Evolutionary conservation across 2,113 vertebrate genomes (phyloP).

Genomic region (Pleuronectes platessa): DNA sequence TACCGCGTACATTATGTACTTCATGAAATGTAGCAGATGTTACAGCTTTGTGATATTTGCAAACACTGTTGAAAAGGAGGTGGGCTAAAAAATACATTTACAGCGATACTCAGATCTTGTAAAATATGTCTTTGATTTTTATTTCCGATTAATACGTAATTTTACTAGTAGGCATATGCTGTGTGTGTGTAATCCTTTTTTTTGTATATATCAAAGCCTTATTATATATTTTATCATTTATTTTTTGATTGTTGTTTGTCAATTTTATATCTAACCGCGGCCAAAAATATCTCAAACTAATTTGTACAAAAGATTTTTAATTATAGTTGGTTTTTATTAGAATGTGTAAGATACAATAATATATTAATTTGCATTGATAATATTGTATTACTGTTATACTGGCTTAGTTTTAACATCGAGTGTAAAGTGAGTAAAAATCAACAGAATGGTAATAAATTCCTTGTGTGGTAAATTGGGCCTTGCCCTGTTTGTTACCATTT

Average conservation of each 20-base stretch:
- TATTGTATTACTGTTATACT: neutral
- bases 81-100: too few species aligned
- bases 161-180: neutral
- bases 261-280: neutral
- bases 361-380: neutral
- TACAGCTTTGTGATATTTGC: neutral
- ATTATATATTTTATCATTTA: neutral
- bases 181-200: neutral
- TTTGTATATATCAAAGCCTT: neutral
- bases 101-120: neutral
- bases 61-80: too few species aligned
- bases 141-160: neutral
- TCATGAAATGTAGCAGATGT: slow-evolving; percentile 13
- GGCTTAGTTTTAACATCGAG: slow-evolving; percentile 9
- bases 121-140: slow-evolving; percentile 4
- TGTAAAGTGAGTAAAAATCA: slow-evolving; percentile 20
- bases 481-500: slow-evolving; percentile 66
- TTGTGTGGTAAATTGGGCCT: slow-evolving; percentile 51
- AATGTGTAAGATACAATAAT: neutral
- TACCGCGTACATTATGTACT: neutral
- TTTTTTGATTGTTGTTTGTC: neutral
- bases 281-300: neutral
- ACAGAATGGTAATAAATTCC: slow-evolving; percentile 33
- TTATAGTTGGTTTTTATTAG: neutral
- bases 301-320: neutral